These are phyloP conservation scores for Macrotis lagotis DNA, from an alignment of 2,113 vertebrate species.

Conservation along the genomic window DNA sequence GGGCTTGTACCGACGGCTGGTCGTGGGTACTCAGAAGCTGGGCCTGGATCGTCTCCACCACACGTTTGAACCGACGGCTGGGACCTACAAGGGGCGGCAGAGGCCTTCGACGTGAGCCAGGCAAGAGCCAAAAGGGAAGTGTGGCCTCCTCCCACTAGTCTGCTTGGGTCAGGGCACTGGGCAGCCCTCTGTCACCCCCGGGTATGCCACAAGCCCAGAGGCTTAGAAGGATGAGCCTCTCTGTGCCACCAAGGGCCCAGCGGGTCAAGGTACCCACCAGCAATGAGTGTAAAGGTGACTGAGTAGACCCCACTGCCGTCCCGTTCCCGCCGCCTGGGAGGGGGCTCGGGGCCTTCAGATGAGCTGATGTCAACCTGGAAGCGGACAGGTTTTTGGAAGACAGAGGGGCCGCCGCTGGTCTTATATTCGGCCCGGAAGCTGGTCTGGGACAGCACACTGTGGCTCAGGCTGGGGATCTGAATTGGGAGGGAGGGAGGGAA, in stretches of 20 bases:
- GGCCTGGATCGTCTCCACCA: slow-evolving; percentile 96
- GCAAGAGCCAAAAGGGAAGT: no score
- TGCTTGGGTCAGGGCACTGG: background rate
- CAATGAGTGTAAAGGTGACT: slow-evolving; percentile 95
- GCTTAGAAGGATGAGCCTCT: no score
- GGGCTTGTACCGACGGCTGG: slow-evolving; percentile 91
- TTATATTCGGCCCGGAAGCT: slow-evolving; percentile 96
- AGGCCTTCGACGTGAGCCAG: background rate
- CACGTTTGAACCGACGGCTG: slow-evolving; percentile 94
- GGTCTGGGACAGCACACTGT: slow-evolving; percentile 95
- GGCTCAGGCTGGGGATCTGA: slow-evolving; percentile 95
- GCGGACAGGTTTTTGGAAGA: slow-evolving; percentile 96
- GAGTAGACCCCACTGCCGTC: slow-evolving; percentile 92
- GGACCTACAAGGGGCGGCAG: slow-evolving; percentile 84
- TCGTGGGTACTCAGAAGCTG: slow-evolving; percentile 94
- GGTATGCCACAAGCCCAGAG: no score
- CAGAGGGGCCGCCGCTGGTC: slow-evolving; percentile 92
- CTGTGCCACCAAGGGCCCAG: no score
- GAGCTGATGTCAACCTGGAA: slow-evolving; percentile 96
- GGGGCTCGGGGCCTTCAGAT: slow-evolving; percentile 87
- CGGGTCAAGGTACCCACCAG: slow-evolving; percentile 79
- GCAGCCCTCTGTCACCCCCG: no score
- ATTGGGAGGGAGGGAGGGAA: slow-evolving; percentile 41
- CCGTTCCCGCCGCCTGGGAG: slow-evolving; percentile 82
- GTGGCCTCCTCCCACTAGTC: no score